These are phyloP conservation scores for Ibidorhyncha struthersii DNA, from an alignment of 2,113 vertebrate species.

Conservation along the genomic window DNA sequence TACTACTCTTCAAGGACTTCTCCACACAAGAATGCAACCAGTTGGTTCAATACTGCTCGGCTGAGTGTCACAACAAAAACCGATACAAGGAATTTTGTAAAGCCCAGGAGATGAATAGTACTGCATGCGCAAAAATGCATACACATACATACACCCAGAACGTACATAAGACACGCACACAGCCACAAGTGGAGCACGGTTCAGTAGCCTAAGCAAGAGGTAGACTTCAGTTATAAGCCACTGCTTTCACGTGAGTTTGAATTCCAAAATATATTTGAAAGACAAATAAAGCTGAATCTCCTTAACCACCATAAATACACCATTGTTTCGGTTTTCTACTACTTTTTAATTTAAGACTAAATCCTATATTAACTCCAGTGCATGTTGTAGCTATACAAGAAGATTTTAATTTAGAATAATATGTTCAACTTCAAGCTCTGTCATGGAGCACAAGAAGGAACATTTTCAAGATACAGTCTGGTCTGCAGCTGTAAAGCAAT, in stretches of 20 bases:
- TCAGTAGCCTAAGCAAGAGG: background rate
- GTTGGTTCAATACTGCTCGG: background rate
- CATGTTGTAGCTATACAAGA: background rate
- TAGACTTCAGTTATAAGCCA: background rate
- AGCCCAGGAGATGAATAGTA: background rate
- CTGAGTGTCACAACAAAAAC: background rate
- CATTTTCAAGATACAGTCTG: background rate
- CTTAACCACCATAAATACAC: background rate
- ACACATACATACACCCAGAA: background rate
- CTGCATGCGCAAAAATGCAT: background rate
- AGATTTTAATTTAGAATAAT: background rate
- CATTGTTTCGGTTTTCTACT: background rate
- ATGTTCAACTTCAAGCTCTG: background rate
- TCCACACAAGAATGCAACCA: background rate
- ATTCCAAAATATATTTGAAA: background rate
- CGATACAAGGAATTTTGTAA: background rate
- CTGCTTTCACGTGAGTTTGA: background rate
- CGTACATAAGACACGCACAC: rapidly evolving
- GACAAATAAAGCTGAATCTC: background rate
- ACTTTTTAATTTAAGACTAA: background rate
- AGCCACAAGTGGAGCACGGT: background rate
- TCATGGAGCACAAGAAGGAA: background rate
- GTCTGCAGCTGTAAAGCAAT: background rate
- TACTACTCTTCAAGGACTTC: background rate
- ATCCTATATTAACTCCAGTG: background rate